Conservation (phyloP, 2,888 invertebrate genomes). For the Trichogramma evanescens region DNA sequence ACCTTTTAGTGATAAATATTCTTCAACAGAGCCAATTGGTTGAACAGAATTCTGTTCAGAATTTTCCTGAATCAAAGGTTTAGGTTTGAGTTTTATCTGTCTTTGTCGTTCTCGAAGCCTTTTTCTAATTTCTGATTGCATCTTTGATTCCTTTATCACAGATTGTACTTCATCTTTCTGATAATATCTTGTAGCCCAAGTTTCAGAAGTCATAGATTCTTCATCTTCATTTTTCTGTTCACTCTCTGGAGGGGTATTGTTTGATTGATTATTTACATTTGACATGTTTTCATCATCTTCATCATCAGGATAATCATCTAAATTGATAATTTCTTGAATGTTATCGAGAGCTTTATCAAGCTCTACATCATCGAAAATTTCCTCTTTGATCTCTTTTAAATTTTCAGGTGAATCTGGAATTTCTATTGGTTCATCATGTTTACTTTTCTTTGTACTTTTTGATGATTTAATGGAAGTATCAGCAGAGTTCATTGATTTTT, state of each 20-base stretch:
- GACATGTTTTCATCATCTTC: constrained; percentile 34
- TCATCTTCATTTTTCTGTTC: constrained; percentile 3
- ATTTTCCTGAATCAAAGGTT: constrained; percentile 29
- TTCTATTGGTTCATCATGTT: constrained; percentile 10
- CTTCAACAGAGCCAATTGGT: constrained; percentile 42
- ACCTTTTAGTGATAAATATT: constrained; percentile 41
- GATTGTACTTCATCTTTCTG: constrained; percentile 44
- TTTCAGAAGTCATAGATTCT: constrained; percentile 30
- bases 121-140: constrained; percentile 45
- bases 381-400: background rate
- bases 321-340: constrained; percentile 42
- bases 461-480: constrained; percentile 5
- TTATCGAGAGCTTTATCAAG: constrained; percentile 18
- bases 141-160: constrained; percentile 45
- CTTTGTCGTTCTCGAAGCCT: constrained; percentile 43
- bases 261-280: constrained; percentile 13
- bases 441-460: constrained; percentile 9
- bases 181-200: constrained; percentile 45
- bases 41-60: constrained; percentile 9
- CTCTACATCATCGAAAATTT: constrained; percentile 6
- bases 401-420: constrained; percentile 13
- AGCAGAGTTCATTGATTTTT: background rate
- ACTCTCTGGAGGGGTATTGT: constrained; percentile 1
- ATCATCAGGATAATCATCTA: constrained; percentile 44
- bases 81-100: constrained; percentile 34